phyloP scores from a whole-genome alignment of 2,888 invertebrate species.

The Noctua pronuba region DNA sequence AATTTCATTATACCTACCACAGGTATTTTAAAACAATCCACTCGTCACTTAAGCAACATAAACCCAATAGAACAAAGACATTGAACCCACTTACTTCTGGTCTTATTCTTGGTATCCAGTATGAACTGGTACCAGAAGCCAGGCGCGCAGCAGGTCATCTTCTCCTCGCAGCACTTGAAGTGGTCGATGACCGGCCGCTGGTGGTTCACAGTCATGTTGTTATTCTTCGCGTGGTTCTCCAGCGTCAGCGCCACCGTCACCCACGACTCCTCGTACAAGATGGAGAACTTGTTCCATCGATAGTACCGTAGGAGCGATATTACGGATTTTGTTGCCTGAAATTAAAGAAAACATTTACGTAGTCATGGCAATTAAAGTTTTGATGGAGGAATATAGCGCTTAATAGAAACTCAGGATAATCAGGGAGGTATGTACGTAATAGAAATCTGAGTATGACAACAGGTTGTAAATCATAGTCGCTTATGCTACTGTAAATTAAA shows the following conservation, averaged over 20 bases:
- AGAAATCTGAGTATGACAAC: background rate
- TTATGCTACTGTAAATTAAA: background rate
- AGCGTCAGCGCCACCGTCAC: constrained; percentile 95
- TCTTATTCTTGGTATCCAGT: constrained; percentile 96
- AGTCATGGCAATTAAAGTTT: background rate
- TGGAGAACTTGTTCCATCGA: constrained; percentile 98
- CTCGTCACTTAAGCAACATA: background rate
- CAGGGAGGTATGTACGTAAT: background rate
- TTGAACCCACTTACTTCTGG: constrained; percentile 92
- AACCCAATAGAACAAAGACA: background rate
- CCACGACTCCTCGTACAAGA: constrained; percentile 95
- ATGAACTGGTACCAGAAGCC: constrained; percentile 96
- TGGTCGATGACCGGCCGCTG: constrained; percentile 93
- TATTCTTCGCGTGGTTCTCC: constrained; percentile 93
- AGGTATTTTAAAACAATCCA: background rate
- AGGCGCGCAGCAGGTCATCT: constrained; percentile 93
- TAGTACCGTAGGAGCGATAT: constrained; percentile 97
- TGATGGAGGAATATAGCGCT: background rate
- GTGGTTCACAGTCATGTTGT: constrained; percentile 96
- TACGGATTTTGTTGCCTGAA: constrained; percentile 97
- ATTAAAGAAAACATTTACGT: constrained; percentile 49
- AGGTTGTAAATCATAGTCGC: background rate
- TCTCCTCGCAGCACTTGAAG: constrained; percentile 94
- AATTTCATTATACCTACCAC: no score
- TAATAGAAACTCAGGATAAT: background rate